Evolutionary conservation across 2,113 vertebrate species (phyloP).

Genomic region (pig (Sus scrofa)): T2T-Sscrofa CM000823.6:5936501-5937000

Average conservation of each 20-base stretch:
- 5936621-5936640: neutral
- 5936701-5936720: too few relatives aligned
- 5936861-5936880: too few relatives aligned
- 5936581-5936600: conserved; percentile 31
- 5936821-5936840: too few relatives aligned
- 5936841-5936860: too few relatives aligned
- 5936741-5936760: too few relatives aligned
- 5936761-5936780: too few relatives aligned
- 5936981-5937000: neutral
- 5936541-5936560: neutral
- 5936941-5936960: neutral
- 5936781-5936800: too few relatives aligned
- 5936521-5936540: neutral
- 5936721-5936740: too few relatives aligned
- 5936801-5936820: too few relatives aligned
- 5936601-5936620: neutral
- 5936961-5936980: neutral
- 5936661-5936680: neutral
- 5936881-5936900: too few relatives aligned
- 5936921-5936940: neutral
- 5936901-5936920: too few relatives aligned
- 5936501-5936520: neutral
- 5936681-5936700: too few relatives aligned
- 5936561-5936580: conserved; percentile 42
- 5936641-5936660: neutral